Evolutionary conservation across 53 echinoderm and acorn worm genomes (phyloP).

Genomic region (Patiria pectinifera): DNA sequence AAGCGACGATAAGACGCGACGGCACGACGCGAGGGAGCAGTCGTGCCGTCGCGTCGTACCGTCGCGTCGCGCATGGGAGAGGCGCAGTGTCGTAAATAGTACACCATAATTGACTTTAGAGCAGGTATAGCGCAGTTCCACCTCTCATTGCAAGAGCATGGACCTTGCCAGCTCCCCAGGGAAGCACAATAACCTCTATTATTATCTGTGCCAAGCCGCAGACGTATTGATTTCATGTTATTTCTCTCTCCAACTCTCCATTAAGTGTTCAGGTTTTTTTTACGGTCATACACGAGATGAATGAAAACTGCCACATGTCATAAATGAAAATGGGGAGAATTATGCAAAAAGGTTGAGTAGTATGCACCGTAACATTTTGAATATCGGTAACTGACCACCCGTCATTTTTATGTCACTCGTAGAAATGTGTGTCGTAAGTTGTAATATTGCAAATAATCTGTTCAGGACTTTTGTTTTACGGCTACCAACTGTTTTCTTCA

Average conservation of each 20-base stretch:
- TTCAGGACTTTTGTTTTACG: no score
- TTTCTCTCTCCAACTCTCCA: background rate
- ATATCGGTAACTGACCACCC: background rate
- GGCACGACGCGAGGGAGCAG: no score
- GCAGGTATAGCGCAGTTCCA: constrained; percentile 29
- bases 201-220: background rate
- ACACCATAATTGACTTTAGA: background rate
- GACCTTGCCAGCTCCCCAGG: background rate
- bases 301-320: background rate
- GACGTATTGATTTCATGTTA: constrained; percentile 45
- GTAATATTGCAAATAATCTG: no score
- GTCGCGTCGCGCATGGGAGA: no score
- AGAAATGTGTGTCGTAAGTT: no score
- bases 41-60: no score
- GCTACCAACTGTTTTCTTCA: no score
- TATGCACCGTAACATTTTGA: background rate
- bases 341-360: background rate
- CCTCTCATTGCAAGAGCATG: background rate
- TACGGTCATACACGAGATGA: background rate
- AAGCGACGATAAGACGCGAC: no score
- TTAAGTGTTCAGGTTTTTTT: background rate
- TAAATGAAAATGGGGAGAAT: background rate
- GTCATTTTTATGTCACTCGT: background rate
- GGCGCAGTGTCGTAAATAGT: no score
- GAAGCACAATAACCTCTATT: background rate